These are phyloP conservation scores for Sesamia nonagrioides DNA, from an alignment of 1,140 invertebrate species.

Conservation along the genomic window DNA sequence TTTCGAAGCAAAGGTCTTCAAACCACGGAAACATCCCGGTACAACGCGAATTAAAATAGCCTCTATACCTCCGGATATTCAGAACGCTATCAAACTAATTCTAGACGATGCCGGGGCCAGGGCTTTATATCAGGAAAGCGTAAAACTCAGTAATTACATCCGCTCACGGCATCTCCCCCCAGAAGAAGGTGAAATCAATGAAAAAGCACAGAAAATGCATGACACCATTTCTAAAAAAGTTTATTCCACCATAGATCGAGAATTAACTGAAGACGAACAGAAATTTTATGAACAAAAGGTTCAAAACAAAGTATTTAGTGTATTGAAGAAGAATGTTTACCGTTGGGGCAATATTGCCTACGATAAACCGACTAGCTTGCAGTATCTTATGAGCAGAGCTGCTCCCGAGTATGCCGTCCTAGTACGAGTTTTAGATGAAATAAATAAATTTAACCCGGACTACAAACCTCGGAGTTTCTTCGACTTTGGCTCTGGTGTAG, in stretches of 20 bases:
- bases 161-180: conserved; percentile 88
- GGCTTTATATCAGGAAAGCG: conserved; percentile 85
- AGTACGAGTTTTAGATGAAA: conserved; percentile 92
- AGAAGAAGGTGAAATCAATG: conserved; percentile 88
- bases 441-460: conserved; percentile 88
- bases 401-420: conserved; percentile 93
- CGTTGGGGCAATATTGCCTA: conserved; percentile 92
- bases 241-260: conserved; percentile 66
- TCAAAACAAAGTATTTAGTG: conserved; percentile 77
- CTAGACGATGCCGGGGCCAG: conserved; percentile 88
- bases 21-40: conserved; percentile 91
- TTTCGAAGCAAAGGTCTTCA: conserved; percentile 88
- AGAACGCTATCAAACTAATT: conserved; percentile 86
- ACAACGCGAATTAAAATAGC: conserved; percentile 84
- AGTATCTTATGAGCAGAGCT: conserved; percentile 91
- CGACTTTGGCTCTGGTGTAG: conserved; percentile 97
- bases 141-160: conserved; percentile 89
- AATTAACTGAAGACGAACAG: conserved; percentile 73
- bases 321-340: conserved; percentile 89
- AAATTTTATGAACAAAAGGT: conserved; percentile 75
- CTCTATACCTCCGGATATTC: conserved; percentile 88
- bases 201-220: conserved; percentile 79
- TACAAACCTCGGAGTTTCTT: conserved; percentile 93
- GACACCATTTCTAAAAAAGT: conserved; percentile 72
- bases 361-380: conserved; percentile 88